A percentile compares a stretch with the other conserved stretches of the same genome.
Conservation (phyloP, 1,140 invertebrate species). For the Aphelenchoides fujianensis region DNA sequence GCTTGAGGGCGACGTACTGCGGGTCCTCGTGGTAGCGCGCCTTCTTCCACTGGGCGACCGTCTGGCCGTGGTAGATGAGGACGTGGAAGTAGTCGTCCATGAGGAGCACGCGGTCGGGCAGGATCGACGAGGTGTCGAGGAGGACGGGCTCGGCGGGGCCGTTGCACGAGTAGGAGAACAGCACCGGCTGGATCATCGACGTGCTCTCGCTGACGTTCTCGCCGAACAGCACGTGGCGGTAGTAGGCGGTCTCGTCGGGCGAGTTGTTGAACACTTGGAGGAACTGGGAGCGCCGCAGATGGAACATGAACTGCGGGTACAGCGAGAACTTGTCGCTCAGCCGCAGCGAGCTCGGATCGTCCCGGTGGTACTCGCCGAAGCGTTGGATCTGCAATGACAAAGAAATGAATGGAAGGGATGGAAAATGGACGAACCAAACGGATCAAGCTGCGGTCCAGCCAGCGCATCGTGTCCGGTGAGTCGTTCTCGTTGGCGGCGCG, state of each 20-base stretch:
- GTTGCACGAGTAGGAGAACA: conserved; percentile 96
- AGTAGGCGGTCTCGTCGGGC: conserved; percentile 98
- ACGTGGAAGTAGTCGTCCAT: conserved; percentile 99
- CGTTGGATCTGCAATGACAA: conserved; percentile 82
- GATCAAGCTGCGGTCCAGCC: conserved; percentile 96
- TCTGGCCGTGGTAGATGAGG: conserved; percentile 98
- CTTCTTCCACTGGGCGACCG: conserved; percentile 91
- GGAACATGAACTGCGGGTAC: conserved; percentile 99
- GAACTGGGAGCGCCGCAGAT: conserved; percentile 93
- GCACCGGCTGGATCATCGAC: conserved; percentile 98
- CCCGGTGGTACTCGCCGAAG: conserved; percentile 95
- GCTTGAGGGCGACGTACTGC: conserved; percentile 94
- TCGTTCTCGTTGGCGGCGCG: conserved; percentile 88
- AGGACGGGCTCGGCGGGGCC: conserved; percentile 95
- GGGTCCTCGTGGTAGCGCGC: conserved; percentile 90
- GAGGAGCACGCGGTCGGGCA: conserved; percentile 89
- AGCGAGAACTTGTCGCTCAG: conserved; percentile 92
- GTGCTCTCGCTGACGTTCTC: conserved; percentile 94
- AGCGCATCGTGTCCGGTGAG: conserved; percentile 90
- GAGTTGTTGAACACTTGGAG: conserved; percentile 99
- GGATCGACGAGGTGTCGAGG: conserved; percentile 93
- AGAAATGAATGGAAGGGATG: conserved; percentile 15
- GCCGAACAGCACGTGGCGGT: conserved; percentile 92
- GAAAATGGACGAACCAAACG: conserved; percentile 77
- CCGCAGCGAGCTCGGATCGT: conserved; percentile 92